These are phyloP conservation scores for Drosophila kuntzei DNA, from an alignment of 2,888 invertebrate species.

Conservation along the genomic window DNA sequence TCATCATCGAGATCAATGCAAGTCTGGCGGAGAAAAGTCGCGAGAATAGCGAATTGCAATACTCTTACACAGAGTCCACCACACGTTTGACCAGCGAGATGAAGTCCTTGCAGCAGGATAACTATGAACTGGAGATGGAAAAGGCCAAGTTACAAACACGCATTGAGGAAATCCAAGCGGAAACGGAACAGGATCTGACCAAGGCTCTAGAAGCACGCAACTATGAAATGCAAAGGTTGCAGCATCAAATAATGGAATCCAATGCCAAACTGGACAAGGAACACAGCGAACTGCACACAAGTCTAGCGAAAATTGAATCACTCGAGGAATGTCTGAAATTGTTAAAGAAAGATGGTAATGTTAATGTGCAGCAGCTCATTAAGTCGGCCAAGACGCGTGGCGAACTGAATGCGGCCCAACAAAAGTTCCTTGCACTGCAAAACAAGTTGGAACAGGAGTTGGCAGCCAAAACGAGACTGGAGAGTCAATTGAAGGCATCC, in stretches of 20 bases:
- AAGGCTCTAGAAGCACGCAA: constrained; percentile 82
- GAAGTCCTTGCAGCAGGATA: constrained; percentile 87
- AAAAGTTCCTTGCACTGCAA: constrained; percentile 86
- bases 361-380: constrained; percentile 86
- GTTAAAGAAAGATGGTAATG: constrained; percentile 85
- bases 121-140: constrained; percentile 87
- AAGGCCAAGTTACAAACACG: constrained; percentile 80
- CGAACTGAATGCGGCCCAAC: constrained; percentile 87
- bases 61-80: constrained; percentile 85
- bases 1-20: constrained; percentile 86
- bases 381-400: constrained; percentile 88
- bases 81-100: constrained; percentile 87
- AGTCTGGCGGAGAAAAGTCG: constrained; percentile 86
- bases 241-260: constrained; percentile 81
- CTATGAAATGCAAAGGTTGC: constrained; percentile 82
- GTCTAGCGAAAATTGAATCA: constrained; percentile 84
- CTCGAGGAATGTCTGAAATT: constrained; percentile 86
- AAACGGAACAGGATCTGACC: constrained; percentile 83
- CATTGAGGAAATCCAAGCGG: constrained; percentile 82
- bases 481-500: constrained; percentile 84
- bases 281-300: constrained; percentile 82
- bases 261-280: constrained; percentile 77
- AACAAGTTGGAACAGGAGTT: constrained; percentile 86
- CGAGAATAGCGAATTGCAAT: constrained; percentile 87
- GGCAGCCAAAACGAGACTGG: constrained; percentile 85